These are phyloP conservation scores for Hypercompe scribonia DNA, from an alignment of 2,888 invertebrate genomes.

Conservation along the genomic window DNA sequence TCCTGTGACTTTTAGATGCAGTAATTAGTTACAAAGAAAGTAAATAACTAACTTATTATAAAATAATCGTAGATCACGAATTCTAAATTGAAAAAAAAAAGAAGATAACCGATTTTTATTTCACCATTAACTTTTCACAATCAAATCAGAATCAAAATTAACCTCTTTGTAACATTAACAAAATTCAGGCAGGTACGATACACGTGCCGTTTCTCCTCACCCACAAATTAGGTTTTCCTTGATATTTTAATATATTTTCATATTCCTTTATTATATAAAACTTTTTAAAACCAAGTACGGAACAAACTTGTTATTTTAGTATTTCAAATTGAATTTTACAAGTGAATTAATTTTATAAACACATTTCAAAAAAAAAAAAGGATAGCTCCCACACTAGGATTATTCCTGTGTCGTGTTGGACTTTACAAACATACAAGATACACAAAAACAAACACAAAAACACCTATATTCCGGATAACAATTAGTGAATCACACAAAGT, in stretches of 20 bases:
- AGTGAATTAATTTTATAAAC: too few species aligned
- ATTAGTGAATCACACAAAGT: too few species aligned
- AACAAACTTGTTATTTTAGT: constrained; percentile 46
- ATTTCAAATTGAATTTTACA: constrained; percentile 46
- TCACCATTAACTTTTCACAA: background rate
- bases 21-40: background rate
- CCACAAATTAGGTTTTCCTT: constrained; percentile 31
- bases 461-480: too few species aligned
- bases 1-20: too few species aligned
- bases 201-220: constrained; percentile 36
- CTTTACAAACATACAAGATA: too few species aligned
- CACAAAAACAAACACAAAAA: too few species aligned
- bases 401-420: constrained; percentile 7
- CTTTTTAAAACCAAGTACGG: constrained; percentile 42
- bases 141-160: constrained; percentile 21
- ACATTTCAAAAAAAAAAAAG: too few species aligned
- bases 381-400: too few species aligned
- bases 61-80: too few species aligned
- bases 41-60: background rate
- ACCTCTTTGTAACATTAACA: constrained; percentile 24
- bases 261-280: constrained; percentile 33
- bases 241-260: constrained; percentile 28
- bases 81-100: too few species aligned
- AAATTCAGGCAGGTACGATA: constrained; percentile 23
- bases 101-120: background rate